Evolutionary conservation across 2,888 invertebrate species (phyloP).

Genomic region (Hyposoter dolosus): DNA sequence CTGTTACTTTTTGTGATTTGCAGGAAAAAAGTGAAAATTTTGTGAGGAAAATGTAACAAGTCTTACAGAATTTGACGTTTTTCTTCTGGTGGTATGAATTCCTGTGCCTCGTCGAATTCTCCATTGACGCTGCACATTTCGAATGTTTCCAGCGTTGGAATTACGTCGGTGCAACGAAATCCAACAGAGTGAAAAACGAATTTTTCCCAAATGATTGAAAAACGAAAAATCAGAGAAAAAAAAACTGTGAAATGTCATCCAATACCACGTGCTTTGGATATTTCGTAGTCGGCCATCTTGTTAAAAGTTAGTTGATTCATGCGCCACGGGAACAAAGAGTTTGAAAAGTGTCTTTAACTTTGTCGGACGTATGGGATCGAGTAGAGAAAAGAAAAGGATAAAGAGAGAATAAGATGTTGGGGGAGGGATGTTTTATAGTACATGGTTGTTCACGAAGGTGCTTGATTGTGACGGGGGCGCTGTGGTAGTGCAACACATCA

Average conservation of each 20-base stretch:
- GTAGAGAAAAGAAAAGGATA: not conserved
- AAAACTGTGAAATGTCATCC: constrained; percentile 11
- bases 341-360: not conserved
- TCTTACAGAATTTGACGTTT: constrained; percentile 56
- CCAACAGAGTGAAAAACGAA: not conserved
- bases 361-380: not conserved
- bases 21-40: not conserved
- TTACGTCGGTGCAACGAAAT: not conserved
- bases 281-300: constrained; percentile 28
- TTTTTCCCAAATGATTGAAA: not conserved
- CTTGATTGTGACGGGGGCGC: constrained; percentile 53
- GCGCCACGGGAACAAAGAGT: constrained; percentile 2
- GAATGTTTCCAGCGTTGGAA: not conserved
- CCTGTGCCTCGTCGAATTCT: constrained; percentile 57
- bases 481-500: constrained; percentile 40
- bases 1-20: not conserved
- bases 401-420: not conserved
- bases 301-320: constrained; percentile 14
- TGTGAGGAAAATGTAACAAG: not conserved
- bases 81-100: constrained; percentile 51
- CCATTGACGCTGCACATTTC: constrained; percentile 67
- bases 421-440: constrained; percentile 48
- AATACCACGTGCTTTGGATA: constrained; percentile 37
- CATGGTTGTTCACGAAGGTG: constrained; percentile 47
- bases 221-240: not conserved